These are phyloP conservation scores for Oscheius sp. DNA, from an alignment of 2,888 invertebrate genomes.

Conservation along the genomic window DNA sequence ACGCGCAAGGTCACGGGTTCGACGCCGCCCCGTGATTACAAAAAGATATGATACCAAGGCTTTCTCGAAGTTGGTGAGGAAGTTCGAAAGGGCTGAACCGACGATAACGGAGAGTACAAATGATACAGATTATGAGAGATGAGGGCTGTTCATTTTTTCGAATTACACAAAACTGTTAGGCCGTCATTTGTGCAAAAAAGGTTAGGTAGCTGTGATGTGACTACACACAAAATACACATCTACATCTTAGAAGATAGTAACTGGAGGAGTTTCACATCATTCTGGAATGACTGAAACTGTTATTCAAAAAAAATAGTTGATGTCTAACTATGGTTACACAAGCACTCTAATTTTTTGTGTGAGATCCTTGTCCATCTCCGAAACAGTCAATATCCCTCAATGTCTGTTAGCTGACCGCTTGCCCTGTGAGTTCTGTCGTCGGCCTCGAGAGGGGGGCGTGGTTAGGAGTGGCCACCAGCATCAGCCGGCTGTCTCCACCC, in stretches of 20 bases:
- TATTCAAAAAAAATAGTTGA: too few species aligned
- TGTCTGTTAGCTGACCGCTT: slow-evolving; percentile 21
- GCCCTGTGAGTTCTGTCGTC: slow-evolving; percentile 26
- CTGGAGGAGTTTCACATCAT: too few species aligned
- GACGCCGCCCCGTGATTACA: slow-evolving; percentile 24
- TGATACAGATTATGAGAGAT: slow-evolving; percentile 32
- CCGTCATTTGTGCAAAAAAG: too few species aligned
- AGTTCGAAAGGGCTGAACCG: neutral
- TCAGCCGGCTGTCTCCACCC: slow-evolving; percentile 10
- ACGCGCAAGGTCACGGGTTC: neutral
- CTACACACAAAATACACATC: too few species aligned
- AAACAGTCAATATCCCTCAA: too few species aligned
- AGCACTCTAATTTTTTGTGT: too few species aligned
- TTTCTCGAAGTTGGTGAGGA: slow-evolving; percentile 4
- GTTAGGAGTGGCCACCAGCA: slow-evolving; percentile 20
- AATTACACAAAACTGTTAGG: too few species aligned
- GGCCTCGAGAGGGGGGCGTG: slow-evolving; percentile 27
- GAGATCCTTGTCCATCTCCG: too few species aligned
- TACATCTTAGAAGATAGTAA: too few species aligned
- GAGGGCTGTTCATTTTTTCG: slow-evolving; percentile 30
- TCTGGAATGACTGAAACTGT: too few species aligned
- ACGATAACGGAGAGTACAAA: slow-evolving; percentile 16
- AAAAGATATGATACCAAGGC: slow-evolving; percentile 20
- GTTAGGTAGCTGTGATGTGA: too few species aligned
- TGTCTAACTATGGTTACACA: too few species aligned